Evolutionary conservation across 2,888 invertebrate genomes (phyloP).

Genomic region (Eudasyphora cyanicolor): DNA sequence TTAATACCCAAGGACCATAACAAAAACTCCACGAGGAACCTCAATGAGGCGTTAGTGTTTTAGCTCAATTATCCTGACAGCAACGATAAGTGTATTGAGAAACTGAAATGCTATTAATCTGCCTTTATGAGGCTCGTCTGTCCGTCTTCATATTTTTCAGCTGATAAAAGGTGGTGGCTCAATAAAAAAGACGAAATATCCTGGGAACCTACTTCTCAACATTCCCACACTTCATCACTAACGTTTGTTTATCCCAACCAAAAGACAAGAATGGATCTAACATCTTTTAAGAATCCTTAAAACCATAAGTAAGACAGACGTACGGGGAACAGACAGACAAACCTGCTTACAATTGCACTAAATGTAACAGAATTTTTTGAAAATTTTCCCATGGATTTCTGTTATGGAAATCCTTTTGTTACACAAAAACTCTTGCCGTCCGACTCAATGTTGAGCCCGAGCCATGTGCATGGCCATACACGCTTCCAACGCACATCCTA

Average conservation of each 20-base stretch:
- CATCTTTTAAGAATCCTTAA: conserved; percentile 6
- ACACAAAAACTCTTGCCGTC: conserved; percentile 13
- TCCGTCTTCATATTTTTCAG: background rate
- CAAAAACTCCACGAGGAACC: background rate
- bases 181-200: conserved; percentile 14
- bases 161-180: background rate
- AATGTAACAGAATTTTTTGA: conserved; percentile 31
- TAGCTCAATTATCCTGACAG: conserved; percentile 15
- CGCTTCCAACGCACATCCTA: conserved; percentile 35
- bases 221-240: conserved; percentile 41
- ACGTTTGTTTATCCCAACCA: background rate
- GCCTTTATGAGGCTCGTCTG: background rate
- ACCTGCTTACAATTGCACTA: background rate
- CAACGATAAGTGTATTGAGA: background rate
- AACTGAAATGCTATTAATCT: conserved; percentile 32
- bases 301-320: background rate
- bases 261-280: background rate
- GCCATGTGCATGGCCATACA: conserved; percentile 39
- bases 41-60: background rate
- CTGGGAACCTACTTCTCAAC: conserved; percentile 23
- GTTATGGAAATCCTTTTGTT: conserved; percentile 1
- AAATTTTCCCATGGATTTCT: conserved; percentile 46
- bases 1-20: background rate
- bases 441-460: conserved; percentile 15
- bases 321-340: background rate